These are phyloP conservation scores for Asobara japonica DNA, from an alignment of 1,140 invertebrate species.

Conservation along the genomic window DNA sequence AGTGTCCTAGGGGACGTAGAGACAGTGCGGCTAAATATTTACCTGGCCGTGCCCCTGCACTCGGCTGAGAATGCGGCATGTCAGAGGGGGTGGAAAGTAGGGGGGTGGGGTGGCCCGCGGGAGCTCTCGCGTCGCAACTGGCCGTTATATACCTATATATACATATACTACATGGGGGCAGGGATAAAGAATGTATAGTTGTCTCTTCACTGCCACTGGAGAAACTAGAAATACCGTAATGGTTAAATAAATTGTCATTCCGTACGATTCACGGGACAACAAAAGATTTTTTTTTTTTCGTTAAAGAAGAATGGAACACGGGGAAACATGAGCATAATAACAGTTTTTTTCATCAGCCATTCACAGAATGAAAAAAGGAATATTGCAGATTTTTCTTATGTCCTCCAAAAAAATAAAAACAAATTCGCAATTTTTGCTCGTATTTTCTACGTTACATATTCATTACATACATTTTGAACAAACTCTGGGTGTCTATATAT, in stretches of 20 bases:
- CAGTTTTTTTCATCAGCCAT: not conserved
- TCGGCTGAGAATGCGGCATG: not conserved
- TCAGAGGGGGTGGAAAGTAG: not conserved
- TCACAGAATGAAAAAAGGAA: no score
- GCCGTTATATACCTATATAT: not conserved
- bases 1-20: not conserved
- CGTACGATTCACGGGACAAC: not conserved
- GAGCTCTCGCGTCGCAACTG: not conserved
- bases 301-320: no score
- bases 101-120: not conserved
- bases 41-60: not conserved
- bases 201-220: conserved; percentile 2
- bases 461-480: no score
- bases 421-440: no score
- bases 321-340: no score
- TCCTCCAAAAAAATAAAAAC: no score
- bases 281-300: no score
- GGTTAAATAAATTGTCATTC: conserved; percentile 2
- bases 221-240: not conserved
- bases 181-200: not conserved
- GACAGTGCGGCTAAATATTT: not conserved
- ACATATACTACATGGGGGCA: no score
- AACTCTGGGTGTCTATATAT: no score
- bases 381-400: no score
- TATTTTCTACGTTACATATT: no score